phyloP scores from a whole-genome alignment of 2,797 vertebrate genomes.

The Coregonus suidteri region DNA sequence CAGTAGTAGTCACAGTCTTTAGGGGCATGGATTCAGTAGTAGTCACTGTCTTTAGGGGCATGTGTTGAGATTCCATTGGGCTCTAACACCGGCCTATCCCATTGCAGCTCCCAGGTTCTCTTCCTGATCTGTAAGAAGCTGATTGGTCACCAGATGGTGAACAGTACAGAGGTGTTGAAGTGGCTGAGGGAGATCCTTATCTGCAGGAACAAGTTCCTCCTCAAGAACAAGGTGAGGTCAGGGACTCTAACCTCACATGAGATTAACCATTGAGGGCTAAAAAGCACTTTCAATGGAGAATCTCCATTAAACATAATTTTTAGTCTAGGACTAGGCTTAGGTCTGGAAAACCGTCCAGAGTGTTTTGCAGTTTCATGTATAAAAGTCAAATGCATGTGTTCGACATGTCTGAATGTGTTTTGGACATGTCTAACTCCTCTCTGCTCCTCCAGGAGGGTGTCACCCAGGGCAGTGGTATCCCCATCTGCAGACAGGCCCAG shows the following conservation, averaged over 20 bases:
- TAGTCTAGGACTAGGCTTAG: too few species aligned
- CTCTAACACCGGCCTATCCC: background rate
- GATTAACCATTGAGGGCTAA: background rate
- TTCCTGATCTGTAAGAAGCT: constrained; percentile 94
- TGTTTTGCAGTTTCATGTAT: background rate
- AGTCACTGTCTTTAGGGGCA: background rate
- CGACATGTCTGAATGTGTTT: background rate
- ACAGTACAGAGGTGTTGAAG: constrained; percentile 96
- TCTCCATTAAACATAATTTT: background rate
- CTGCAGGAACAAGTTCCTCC: constrained; percentile 97
- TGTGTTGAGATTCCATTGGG: background rate
- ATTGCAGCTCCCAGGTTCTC: constrained; percentile 92
- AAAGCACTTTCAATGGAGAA: background rate
- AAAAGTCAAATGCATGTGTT: background rate
- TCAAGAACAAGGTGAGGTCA: constrained; percentile 89
- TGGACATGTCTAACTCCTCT: background rate
- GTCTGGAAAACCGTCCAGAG: too few species aligned
- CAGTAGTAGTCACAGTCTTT: background rate
- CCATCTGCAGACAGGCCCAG: constrained; percentile 91
- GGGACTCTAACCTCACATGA: background rate
- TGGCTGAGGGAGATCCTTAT: constrained; percentile 98
- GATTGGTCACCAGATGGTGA: constrained; percentile 92
- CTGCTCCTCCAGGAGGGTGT: constrained; percentile 81
- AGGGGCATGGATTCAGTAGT: background rate
- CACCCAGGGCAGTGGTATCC: constrained; percentile 83